These are phyloP conservation scores for Muscicapa adusta DNA, from an alignment of 2,113 vertebrate genomes.

Conservation along the genomic window DNA sequence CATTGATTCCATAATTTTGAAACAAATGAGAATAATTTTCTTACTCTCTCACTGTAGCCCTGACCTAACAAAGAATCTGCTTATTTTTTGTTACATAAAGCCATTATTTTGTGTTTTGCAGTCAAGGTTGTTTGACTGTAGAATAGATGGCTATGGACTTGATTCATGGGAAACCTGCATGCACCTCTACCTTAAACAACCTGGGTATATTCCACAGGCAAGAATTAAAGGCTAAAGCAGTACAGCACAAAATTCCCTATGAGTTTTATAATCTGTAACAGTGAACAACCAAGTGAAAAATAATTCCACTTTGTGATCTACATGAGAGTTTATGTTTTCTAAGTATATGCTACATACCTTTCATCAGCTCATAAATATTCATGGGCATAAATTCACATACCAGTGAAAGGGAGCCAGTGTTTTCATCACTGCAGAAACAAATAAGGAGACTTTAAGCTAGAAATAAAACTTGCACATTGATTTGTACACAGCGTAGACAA, in stretches of 20 bases:
- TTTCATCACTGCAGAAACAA: slow-evolving; percentile 82
- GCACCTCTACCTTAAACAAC: not conserved
- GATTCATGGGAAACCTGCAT: not conserved
- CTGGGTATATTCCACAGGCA: not conserved
- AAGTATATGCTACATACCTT: slow-evolving; percentile 71
- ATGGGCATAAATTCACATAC: slow-evolving; percentile 92
- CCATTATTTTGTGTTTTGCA: not conserved
- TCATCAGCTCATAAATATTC: slow-evolving; percentile 91
- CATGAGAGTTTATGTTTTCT: not conserved
- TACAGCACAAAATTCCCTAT: not conserved
- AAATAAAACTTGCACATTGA: not conserved
- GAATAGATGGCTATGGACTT: not conserved
- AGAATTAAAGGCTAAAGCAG: not conserved
- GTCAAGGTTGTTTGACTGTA: not conserved
- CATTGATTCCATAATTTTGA: not conserved
- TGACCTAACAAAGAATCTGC: not conserved
- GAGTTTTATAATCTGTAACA: not conserved
- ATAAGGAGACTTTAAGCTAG: slow-evolving; percentile 1
- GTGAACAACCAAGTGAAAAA: not conserved
- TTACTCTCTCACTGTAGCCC: not conserved
- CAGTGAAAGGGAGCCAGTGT: slow-evolving; percentile 79
- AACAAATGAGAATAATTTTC: not conserved
- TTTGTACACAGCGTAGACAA: not conserved
- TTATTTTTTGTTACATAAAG: not conserved
- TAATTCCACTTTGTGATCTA: not conserved